phyloP scores from a whole-genome alignment of 2,113 vertebrate genomes.

The Perccottus glenii region DNA sequence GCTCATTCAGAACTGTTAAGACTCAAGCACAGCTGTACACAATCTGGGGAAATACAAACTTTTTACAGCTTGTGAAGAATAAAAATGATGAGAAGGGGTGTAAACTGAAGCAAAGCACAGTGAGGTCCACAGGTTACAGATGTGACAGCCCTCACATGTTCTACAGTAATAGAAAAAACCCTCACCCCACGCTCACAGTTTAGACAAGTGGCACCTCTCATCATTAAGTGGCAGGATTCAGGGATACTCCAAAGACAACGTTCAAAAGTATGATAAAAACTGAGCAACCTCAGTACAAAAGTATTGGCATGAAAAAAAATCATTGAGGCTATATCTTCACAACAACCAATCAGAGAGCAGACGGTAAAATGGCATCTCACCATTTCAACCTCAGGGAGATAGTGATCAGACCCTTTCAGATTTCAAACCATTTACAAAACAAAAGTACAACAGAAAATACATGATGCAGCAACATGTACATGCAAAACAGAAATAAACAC shows the following conservation, averaged over 20 bases:
- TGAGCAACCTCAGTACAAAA: constrained; percentile 42
- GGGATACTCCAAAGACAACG: neutral
- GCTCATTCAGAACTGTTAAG: constrained; percentile 52
- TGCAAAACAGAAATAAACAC: constrained; percentile 66
- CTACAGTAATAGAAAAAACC: constrained; percentile 38
- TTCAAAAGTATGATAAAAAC: constrained; percentile 22
- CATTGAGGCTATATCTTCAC: constrained; percentile 22
- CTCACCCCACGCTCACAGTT: constrained; percentile 17
- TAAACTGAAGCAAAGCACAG: constrained; percentile 50
- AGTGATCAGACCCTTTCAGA: constrained; percentile 74
- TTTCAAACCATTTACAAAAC: constrained; percentile 63
- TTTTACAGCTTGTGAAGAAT: constrained; percentile 25
- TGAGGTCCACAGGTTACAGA: constrained; percentile 67
- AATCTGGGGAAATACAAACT: constrained; percentile 43
- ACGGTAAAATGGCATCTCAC: constrained; percentile 24
- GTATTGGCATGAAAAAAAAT: constrained; percentile 17
- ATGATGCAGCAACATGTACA: constrained; percentile 63
- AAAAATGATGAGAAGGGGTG: constrained; percentile 13
- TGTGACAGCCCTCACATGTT: constrained; percentile 24
- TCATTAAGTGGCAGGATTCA: constrained; percentile 36
- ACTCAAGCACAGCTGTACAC: constrained; percentile 49
- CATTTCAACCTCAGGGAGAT: constrained; percentile 51
- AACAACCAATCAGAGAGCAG: constrained; percentile 32
- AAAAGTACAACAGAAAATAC: constrained; percentile 61
- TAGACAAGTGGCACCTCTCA: constrained; percentile 20